Percentiles rank a stretch among this genome's conserved stretches.
These are phyloP conservation scores for Pseudolycoriella hygida DNA, from an alignment of 2,888 invertebrate genomes.

Conservation along the genomic window DNA sequence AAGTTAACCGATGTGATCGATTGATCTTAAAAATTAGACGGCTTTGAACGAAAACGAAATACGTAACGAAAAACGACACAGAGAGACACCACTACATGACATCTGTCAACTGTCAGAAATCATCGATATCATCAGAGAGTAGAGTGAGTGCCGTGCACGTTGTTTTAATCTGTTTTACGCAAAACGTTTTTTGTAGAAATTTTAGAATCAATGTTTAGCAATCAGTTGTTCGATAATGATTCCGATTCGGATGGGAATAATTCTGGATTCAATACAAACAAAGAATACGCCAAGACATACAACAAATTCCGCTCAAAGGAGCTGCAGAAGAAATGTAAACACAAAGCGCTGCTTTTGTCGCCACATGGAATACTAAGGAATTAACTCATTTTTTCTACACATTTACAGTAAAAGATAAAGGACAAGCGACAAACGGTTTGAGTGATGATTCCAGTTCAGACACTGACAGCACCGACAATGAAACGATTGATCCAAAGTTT, in stretches of 20 bases:
- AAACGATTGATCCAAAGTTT: constrained; percentile 20
- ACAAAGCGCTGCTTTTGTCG: constrained; percentile 7
- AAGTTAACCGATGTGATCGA: no score
- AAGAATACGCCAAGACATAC: constrained; percentile 69
- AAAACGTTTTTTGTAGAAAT: no score
- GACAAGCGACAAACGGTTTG: constrained; percentile 7
- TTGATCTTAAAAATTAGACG: no score
- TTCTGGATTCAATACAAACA: constrained; percentile 42
- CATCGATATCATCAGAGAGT: no score
- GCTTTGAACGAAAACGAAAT: no score
- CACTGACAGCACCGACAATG: constrained; percentile 20
- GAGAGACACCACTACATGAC: no score
- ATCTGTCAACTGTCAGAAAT: no score
- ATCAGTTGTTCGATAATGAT: constrained; percentile 34
- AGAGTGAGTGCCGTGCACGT: no score
- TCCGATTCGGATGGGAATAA: constrained; percentile 31
- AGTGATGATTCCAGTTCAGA: constrained; percentile 18
- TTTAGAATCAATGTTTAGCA: constrained; percentile 11
- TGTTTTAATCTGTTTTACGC: no score
- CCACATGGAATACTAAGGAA: not conserved
- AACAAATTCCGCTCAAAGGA: constrained; percentile 73
- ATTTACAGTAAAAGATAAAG: constrained; percentile 19
- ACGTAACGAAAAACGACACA: no score
- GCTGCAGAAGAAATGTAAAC: constrained; percentile 61
- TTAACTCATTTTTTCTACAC: constrained; percentile 7